phyloP scores from a whole-genome alignment of 2,797 vertebrate species.

The Brachyalestes nurse region DNA sequence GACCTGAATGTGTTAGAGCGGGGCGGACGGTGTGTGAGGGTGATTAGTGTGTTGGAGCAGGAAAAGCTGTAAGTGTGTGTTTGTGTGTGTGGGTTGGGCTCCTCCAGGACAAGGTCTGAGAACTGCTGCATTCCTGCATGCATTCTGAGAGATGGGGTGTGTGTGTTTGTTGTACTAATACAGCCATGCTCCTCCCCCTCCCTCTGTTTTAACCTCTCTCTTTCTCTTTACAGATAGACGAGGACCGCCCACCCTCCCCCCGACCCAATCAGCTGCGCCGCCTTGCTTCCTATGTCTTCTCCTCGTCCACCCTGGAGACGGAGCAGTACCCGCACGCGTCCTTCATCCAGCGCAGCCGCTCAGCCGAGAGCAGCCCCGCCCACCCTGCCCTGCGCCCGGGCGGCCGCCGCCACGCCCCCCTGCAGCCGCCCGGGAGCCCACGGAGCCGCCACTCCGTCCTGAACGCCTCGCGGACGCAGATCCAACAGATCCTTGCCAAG shows the following conservation, averaged over 20 bases:
- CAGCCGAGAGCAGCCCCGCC: slow-evolving; percentile 97
- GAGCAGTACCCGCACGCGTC: slow-evolving; percentile 94
- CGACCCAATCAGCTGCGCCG: slow-evolving; percentile 97
- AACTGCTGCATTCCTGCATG: neutral
- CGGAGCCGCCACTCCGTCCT: slow-evolving; percentile 95
- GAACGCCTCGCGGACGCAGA: slow-evolving; percentile 90
- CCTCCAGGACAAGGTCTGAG: neutral
- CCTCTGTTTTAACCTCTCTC: neutral
- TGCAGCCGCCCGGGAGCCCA: slow-evolving; percentile 85
- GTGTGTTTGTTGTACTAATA: slow-evolving; percentile 19
- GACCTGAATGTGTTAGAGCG: too few species aligned
- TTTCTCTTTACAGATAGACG: slow-evolving; percentile 82
- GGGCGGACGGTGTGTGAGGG: too few species aligned
- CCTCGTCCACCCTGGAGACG: slow-evolving; percentile 97
- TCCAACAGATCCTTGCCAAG: slow-evolving; percentile 96
- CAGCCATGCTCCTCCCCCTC: neutral
- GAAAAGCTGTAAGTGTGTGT: too few species aligned
- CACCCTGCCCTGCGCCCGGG: slow-evolving; percentile 73
- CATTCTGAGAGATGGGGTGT: slow-evolving; percentile 17
- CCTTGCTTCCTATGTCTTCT: slow-evolving; percentile 99
- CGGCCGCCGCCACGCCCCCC: slow-evolving; percentile 85
- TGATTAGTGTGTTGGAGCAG: too few species aligned
- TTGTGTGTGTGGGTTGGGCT: neutral
- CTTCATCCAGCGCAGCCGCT: slow-evolving; percentile 98
- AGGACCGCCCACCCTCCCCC: slow-evolving; percentile 87